A percentile compares a stretch with the other conserved stretches of the same genome.
Conservation (phyloP, 2,113 vertebrate genomes). For the Oncorhynchus keta region DNA sequence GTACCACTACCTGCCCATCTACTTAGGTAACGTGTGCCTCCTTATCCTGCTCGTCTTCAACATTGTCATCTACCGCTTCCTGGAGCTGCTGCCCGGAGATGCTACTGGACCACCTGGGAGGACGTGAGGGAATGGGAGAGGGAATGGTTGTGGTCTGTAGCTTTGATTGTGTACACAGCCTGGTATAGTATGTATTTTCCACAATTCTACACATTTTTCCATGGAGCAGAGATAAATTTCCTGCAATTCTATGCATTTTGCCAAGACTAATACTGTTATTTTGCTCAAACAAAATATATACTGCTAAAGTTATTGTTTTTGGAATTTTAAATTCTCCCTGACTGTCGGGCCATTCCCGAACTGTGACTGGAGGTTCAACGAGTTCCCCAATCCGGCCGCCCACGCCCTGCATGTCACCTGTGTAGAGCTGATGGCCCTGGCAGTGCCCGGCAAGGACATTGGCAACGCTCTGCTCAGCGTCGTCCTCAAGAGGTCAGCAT, state of each 20-base stretch:
- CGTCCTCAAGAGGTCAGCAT: conserved; percentile 88
- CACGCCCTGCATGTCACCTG: conserved; percentile 97
- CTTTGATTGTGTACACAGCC: neutral
- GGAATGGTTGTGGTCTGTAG: neutral
- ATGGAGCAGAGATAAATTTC: no score
- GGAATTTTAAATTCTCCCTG: no score
- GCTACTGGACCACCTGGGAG: conserved; percentile 92
- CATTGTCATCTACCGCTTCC: conserved; percentile 97
- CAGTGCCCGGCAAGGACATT: conserved; percentile 92
- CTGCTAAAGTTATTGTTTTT: no score
- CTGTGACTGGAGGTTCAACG: conserved; percentile 98
- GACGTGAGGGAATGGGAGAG: conserved; percentile 70
- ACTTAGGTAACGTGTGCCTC: conserved; percentile 97
- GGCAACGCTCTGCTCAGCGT: conserved; percentile 95
- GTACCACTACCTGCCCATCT: conserved; percentile 94
- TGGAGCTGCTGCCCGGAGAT: conserved; percentile 93
- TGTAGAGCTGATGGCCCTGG: conserved; percentile 96
- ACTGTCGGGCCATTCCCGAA: conserved; percentile 95
- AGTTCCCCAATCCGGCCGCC: conserved; percentile 97
- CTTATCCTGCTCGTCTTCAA: conserved; percentile 97
- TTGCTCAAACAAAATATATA: no score
- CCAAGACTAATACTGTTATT: no score
- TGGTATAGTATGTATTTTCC: neutral
- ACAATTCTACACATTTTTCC: no score
- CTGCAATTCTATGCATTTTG: no score